Evolutionary conservation across 2,888 invertebrate species (phyloP).

Genomic region (Mimachlamys varia): DNA sequence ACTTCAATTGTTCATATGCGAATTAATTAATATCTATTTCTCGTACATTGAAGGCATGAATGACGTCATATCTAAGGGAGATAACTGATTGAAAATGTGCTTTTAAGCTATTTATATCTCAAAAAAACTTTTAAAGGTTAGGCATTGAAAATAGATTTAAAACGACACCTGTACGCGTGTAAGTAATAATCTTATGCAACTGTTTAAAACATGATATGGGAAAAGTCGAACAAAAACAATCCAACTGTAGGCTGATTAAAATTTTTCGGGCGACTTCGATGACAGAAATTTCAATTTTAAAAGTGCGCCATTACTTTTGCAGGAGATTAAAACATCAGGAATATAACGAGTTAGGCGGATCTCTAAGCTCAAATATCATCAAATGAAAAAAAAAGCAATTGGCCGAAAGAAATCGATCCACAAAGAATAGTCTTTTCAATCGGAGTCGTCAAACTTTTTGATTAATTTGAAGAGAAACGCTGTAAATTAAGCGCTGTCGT

Average conservation of each 20-base stretch:
- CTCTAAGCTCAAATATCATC: neutral
- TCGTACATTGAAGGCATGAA: too few species aligned
- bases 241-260: neutral
- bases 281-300: neutral
- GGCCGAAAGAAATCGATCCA: neutral
- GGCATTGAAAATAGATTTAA: too few species aligned
- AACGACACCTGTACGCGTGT: too few species aligned
- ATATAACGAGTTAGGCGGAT: neutral
- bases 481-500: neutral
- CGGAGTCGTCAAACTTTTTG: slow-evolving; percentile 2
- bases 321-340: neutral
- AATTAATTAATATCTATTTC: too few species aligned
- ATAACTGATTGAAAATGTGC: too few species aligned
- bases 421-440: neutral
- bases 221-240: too few species aligned
- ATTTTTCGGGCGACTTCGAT: neutral
- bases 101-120: neutral
- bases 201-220: too few species aligned
- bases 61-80: too few species aligned
- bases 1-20: too few species aligned
- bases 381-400: neutral
- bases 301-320: neutral
- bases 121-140: neutral
- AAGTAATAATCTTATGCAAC: too few species aligned
- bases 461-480: slow-evolving; percentile 16